These are phyloP conservation scores for Phrynosoma platyrhinos DNA, from an alignment of 2,113 vertebrate genomes.

Conservation along the genomic window DNA sequence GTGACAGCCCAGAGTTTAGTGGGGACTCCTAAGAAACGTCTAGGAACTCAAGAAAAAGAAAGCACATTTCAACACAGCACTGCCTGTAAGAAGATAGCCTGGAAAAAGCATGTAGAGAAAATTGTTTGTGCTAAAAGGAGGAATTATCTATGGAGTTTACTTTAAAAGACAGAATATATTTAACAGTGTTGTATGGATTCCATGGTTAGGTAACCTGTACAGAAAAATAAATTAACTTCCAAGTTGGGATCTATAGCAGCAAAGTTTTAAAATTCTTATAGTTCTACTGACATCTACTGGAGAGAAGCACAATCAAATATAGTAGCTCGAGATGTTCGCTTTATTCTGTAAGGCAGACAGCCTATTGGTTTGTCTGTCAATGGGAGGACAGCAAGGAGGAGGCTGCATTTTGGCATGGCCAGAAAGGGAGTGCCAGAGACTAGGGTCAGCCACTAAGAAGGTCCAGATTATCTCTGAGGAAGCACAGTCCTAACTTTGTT, in stretches of 20 bases:
- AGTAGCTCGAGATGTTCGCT: neutral
- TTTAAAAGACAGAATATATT: neutral
- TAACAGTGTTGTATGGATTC: neutral
- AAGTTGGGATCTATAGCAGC: conserved; percentile 10
- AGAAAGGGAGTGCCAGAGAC: no score
- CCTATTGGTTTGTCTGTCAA: no score
- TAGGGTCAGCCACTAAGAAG: no score
- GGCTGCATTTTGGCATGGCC: no score
- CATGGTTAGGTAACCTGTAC: neutral
- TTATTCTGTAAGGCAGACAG: no score
- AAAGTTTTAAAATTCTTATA: conserved; percentile 34
- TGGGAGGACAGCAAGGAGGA: no score
- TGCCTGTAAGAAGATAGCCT: no score
- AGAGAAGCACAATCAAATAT: neutral
- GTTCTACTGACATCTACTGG: conserved; percentile 79
- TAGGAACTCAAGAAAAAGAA: neutral
- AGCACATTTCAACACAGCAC: no score
- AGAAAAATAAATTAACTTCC: neutral
- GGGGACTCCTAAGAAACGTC: no score
- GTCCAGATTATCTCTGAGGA: no score
- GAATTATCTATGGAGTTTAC: neutral
- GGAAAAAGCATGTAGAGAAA: neutral
- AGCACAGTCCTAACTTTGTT: no score
- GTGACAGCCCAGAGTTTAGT: no score
- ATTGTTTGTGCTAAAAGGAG: neutral